A percentile compares a stretch with the other conserved stretches of the same genome.
Evolutionary conservation across 2,888 invertebrate species (phyloP).

Genomic region (Drosophila atripex): DNA sequence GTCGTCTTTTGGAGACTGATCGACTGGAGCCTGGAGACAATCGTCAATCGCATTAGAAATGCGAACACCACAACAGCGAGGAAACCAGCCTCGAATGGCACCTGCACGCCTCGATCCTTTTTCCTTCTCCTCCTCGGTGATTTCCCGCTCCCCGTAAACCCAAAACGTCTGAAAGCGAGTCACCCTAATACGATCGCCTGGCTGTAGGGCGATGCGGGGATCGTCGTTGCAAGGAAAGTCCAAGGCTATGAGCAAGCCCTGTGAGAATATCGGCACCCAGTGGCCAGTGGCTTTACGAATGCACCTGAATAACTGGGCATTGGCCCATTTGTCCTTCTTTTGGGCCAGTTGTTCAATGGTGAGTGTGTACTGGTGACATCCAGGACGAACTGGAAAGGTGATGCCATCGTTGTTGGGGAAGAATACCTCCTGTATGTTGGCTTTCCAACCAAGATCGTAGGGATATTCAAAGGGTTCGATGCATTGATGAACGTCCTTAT

Average conservation of each 20-base stretch:
- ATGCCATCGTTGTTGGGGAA: slow-evolving; percentile 87
- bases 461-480: slow-evolving; percentile 87
- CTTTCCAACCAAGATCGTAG: slow-evolving; percentile 90
- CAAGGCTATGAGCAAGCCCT: slow-evolving; percentile 88
- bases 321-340: slow-evolving; percentile 91
- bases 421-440: slow-evolving; percentile 88
- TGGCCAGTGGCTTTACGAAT: slow-evolving; percentile 88
- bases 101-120: slow-evolving; percentile 21
- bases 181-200: slow-evolving; percentile 90
- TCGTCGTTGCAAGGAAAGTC: slow-evolving; percentile 94
- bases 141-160: slow-evolving; percentile 91
- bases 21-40: no score
- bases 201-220: slow-evolving; percentile 88
- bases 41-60: neutral
- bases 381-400: slow-evolving; percentile 91
- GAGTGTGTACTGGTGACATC: slow-evolving; percentile 93
- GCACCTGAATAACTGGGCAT: slow-evolving; percentile 89
- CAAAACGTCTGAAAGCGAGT: slow-evolving; percentile 94
- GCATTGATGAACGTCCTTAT: no score
- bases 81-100: slow-evolving; percentile 93
- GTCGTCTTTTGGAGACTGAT: neutral
- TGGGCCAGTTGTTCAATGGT: slow-evolving; percentile 95
- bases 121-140: slow-evolving; percentile 19
- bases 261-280: slow-evolving; percentile 89
- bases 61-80: slow-evolving; percentile 87